phyloP scores from a whole-genome alignment of 1,140 invertebrate species.

The Zaprionus camerounensis region DNA sequence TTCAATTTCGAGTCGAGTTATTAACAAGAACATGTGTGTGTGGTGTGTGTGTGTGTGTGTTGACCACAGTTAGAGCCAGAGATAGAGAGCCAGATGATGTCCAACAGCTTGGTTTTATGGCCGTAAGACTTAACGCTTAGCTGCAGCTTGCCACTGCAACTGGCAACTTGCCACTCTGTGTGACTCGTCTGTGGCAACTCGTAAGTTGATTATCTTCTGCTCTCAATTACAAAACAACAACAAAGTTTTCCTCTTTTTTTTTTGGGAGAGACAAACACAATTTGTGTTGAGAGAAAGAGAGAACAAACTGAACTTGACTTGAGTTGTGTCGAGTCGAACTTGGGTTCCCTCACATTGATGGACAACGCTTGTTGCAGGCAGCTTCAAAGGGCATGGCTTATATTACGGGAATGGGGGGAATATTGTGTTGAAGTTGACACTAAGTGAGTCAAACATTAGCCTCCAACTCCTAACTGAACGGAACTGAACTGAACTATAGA shows the following conservation, averaged over 20 bases:
- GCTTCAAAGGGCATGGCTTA: conserved; percentile 39
- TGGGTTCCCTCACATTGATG: conserved; percentile 19
- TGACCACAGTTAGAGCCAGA: conserved; percentile 2
- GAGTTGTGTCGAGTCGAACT: neutral
- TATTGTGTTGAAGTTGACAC: conserved; percentile 24
- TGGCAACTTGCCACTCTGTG: conserved; percentile 1
- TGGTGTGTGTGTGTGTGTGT: too few relatives aligned
- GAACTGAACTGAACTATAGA: neutral
- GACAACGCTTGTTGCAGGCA: neutral
- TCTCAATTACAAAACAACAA: conserved; percentile 38
- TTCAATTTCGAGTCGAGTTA: conserved; percentile 52
- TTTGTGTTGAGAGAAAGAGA: conserved; percentile 15
- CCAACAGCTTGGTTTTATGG: conserved; percentile 27
- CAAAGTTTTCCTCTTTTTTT: conserved; percentile 26
- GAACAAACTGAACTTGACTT: neutral
- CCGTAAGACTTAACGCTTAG: conserved; percentile 16
- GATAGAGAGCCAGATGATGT: conserved; percentile 6
- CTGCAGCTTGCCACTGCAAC: conserved; percentile 19
- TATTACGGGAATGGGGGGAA: neutral
- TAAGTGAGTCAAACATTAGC: conserved; percentile 29
- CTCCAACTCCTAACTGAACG: neutral
- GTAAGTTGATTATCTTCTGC: conserved; percentile 50
- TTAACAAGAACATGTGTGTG: conserved; percentile 52
- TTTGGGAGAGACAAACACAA: conserved; percentile 29
- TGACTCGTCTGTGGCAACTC: conserved; percentile 8